Evolutionary conservation across 1,140 invertebrate species (phyloP).

Genomic region (Megalonaias nervosa): DNA sequence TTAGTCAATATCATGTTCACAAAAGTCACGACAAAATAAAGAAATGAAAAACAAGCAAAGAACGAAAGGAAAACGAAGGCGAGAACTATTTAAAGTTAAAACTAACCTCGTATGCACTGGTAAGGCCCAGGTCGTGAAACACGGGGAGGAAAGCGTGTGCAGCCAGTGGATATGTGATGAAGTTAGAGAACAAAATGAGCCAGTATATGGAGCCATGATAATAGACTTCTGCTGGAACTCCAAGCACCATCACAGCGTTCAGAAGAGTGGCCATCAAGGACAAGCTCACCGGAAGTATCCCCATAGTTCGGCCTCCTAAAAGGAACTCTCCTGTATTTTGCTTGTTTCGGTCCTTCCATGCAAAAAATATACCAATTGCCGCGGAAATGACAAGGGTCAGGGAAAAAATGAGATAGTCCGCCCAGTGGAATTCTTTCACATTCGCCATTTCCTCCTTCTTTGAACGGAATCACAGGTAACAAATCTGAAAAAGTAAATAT

Average conservation of each 20-base stretch:
- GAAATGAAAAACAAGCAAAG: too few relatives aligned
- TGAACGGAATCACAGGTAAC: too few relatives aligned
- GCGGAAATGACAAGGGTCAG: conserved; percentile 56
- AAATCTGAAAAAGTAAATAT: too few relatives aligned
- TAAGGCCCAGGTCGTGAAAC: conserved; percentile 58
- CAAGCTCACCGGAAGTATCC: conserved; percentile 50
- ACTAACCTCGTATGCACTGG: conserved; percentile 64
- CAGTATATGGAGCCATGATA: conserved; percentile 51
- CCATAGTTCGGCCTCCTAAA: conserved; percentile 83
- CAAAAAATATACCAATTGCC: conserved; percentile 61
- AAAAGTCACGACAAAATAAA: too few relatives aligned
- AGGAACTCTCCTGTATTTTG: conserved; percentile 86
- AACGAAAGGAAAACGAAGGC: too few relatives aligned
- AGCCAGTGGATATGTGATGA: conserved; percentile 49
- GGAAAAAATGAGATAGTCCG: conserved; percentile 61
- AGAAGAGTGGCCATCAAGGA: conserved; percentile 79
- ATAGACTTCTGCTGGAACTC: conserved; percentile 89
- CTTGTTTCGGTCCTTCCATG: conserved; percentile 75
- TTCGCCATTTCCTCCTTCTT: too few relatives aligned
- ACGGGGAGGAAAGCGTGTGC: conserved; percentile 61
- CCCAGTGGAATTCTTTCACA: conserved; percentile 31
- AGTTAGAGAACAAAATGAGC: conserved; percentile 51
- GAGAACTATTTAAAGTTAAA: too few relatives aligned
- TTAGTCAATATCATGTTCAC: too few relatives aligned
- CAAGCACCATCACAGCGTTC: conserved; percentile 89